Conservation (phyloP, 2,113 vertebrate genomes). For the Solea senegalensis region DNA sequence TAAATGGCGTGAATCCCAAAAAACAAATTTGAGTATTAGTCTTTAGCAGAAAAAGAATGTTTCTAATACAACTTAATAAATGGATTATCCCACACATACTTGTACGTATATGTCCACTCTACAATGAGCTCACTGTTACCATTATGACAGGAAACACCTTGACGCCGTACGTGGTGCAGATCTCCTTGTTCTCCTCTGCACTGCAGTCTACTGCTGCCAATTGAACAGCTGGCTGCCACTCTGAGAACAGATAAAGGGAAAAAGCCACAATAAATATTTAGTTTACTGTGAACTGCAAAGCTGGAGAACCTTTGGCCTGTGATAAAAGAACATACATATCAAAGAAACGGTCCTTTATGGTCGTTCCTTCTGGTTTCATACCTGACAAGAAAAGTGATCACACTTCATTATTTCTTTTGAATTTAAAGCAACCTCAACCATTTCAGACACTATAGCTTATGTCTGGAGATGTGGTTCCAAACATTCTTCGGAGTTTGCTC, state of each 20-base stretch:
- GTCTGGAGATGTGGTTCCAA: not conserved
- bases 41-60: too few relatives aligned
- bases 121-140: constrained; percentile 50
- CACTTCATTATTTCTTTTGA: too few relatives aligned
- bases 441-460: too few relatives aligned
- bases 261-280: constrained; percentile 48
- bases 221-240: constrained; percentile 82
- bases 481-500: too few relatives aligned
- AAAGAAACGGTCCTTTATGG: too few relatives aligned
- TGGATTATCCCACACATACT: too few relatives aligned
- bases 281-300: not conserved
- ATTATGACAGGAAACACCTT: constrained; percentile 77
- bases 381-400: not conserved
- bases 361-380: not conserved
- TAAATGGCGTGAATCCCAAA: too few relatives aligned
- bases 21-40: too few relatives aligned
- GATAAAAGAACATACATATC: too few relatives aligned
- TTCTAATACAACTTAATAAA: too few relatives aligned
- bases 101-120: too few relatives aligned
- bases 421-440: too few relatives aligned
- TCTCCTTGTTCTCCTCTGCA: constrained; percentile 46
- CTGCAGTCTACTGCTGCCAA: constrained; percentile 82
- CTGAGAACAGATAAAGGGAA: constrained; percentile 55
- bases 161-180: constrained; percentile 69
- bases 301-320: not conserved